Base-by-base conservation (phyloP, 1,140 invertebrate genomes). In the Drosophila nasuta region DNA sequence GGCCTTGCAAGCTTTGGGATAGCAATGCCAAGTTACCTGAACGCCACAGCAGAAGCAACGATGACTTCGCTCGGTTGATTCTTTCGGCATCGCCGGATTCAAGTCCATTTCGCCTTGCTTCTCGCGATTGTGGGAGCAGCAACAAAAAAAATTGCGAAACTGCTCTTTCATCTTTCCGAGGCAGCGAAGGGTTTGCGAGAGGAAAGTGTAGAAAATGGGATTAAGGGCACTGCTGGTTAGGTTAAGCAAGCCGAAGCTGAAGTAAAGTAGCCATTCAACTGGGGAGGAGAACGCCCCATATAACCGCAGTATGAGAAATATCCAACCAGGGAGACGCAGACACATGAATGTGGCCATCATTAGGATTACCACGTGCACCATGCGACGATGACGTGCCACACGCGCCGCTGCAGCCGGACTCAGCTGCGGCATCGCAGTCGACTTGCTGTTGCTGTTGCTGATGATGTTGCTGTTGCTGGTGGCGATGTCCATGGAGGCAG, bases 121-220 rank as follows among this genome's bases (percentile, higher is more conserved):
- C 28, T 33, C 5, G 5, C n/a, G 1, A n/a, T 11, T 10, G 41
- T 6, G n/a, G 1, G 11, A 6, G 25, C 20, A 59, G 57, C 54
- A 57, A n/a, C 57, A 76, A 2, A 69, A 3, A 2, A 78, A 51
- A 2, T 56, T 8, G 0, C 7, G n/a, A 0, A 80, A 13, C n/a
- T 46, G 54, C 15, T 66, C 63, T 33, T 81, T 91, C 0, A 91
- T 33, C 57, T 48, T 49, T 8, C 74, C 65, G 13, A 78, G 38
- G 4, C 75, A 79, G 25, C 75, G 69, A 1, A 94, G 83, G 5
- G 94, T 93, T 66, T 93, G 92, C 15, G 93, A 93, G 1, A 95
- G 81, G 74, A 94, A 95, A 0, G 93, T 93, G 67, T 95, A 95
- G 2, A 95, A 82, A 33, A 95, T 92, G 1, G 94, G 94, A 92